Evolutionary conservation across 2,797 vertebrate species (phyloP).

Genomic region (Eulemur coronatus): DNA sequence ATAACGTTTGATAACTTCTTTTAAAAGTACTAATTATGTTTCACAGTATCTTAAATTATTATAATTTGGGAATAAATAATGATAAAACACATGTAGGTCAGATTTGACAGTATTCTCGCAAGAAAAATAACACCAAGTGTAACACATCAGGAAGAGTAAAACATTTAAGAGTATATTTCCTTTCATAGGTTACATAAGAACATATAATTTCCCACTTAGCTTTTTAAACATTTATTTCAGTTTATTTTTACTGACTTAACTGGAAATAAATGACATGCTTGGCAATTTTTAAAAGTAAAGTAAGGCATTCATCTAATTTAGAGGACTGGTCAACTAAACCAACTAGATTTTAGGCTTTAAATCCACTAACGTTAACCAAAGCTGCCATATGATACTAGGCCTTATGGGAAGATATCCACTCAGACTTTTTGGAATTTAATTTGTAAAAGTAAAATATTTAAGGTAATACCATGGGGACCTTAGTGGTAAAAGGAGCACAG

Average conservation of each 20-base stretch:
- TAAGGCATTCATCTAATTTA: not conserved
- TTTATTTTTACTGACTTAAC: slow-evolving; percentile 46
- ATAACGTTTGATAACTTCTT: not conserved
- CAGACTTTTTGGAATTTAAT: not conserved
- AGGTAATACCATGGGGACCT: not conserved
- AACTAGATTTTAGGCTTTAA: slow-evolving; percentile 38
- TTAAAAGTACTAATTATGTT: slow-evolving; percentile 16
- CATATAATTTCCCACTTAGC: not conserved
- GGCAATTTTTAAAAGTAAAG: slow-evolving; percentile 43
- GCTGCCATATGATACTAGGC: not conserved
- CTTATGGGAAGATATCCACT: not conserved
- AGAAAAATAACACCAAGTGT: slow-evolving; percentile 26
- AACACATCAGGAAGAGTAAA: slow-evolving; percentile 10
- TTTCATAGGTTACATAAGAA: not conserved
- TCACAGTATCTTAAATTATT: slow-evolving; percentile 8
- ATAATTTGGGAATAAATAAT: slow-evolving; percentile 34
- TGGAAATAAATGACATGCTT: slow-evolving; percentile 43
- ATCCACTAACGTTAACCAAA: not conserved
- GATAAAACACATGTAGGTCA: not conserved
- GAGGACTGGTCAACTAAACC: slow-evolving; percentile 13
- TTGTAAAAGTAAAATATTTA: slow-evolving; percentile 24
- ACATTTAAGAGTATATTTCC: not conserved
- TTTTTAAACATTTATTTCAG: not conserved
- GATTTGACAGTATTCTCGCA: not conserved
- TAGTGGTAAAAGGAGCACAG: not conserved